These are phyloP conservation scores for Marmota monax DNA, from an alignment of 2,113 vertebrate genomes.

Conservation along the genomic window DNA sequence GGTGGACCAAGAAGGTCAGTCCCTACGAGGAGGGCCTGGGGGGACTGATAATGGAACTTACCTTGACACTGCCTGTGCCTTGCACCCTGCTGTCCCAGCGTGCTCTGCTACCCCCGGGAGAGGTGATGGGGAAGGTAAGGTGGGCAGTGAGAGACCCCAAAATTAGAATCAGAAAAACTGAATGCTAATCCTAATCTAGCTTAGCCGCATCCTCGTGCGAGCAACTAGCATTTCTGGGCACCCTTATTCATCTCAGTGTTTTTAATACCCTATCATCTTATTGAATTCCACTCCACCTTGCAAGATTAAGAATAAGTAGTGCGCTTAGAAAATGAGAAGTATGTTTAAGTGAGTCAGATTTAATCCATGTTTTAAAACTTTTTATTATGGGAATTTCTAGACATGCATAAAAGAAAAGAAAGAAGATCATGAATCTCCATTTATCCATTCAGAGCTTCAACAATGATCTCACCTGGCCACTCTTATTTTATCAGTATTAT, in stretches of 20 bases:
- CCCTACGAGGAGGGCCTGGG: neutral
- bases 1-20: neutral
- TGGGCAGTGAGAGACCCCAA: neutral
- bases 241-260: neutral
- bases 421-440: neutral
- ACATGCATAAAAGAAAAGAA: neutral
- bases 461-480: neutral
- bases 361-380: neutral
- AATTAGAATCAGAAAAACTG: neutral
- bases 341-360: neutral
- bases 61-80: neutral
- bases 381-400: conserved; percentile 26
- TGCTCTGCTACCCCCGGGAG: too few species aligned
- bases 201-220: neutral
- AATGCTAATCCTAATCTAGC: neutral
- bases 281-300: neutral
- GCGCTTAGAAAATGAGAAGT: conserved; percentile 9
- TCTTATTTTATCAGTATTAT: neutral
- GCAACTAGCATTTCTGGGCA: neutral
- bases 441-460: neutral
- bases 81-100: neutral
- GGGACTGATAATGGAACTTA: neutral
- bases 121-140: neutral
- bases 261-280: neutral
- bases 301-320: neutral